Evolutionary conservation across 2,113 vertebrate species (phyloP).

Genomic region (Rhynchopsitta pachyrhyncha): DNA sequence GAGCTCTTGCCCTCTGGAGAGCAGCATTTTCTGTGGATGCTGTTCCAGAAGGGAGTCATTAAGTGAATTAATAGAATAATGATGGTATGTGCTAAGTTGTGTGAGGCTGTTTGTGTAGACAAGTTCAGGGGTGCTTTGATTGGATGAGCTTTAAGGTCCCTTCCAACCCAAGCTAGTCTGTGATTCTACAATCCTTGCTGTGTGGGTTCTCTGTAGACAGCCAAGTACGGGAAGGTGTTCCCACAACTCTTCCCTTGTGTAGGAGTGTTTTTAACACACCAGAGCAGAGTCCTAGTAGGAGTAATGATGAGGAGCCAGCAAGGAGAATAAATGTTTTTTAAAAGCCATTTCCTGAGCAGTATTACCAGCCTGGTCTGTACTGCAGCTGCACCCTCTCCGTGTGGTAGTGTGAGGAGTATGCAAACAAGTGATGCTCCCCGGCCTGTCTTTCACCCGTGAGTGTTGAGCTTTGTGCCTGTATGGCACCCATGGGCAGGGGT

Average conservation of each 20-base stretch:
- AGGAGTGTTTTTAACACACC: neutral
- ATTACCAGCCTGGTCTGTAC: neutral
- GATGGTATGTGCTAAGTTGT: neutral
- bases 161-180: neutral
- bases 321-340: neutral
- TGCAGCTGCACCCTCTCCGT: neutral
- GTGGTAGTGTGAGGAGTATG: neutral
- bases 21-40: neutral
- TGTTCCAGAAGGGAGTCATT: constrained; percentile 38
- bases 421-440: neutral
- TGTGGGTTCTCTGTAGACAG: neutral
- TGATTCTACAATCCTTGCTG: neutral
- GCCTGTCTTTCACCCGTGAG: rapidly evolving
- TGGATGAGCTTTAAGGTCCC: neutral
- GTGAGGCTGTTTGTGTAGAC: neutral
- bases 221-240: neutral
- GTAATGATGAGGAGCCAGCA: constrained; percentile 19
- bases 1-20: neutral
- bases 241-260: constrained; percentile 14
- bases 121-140: neutral
- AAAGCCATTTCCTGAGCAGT: neutral
- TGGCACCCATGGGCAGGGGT: too few species aligned
- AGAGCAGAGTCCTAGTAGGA: constrained; percentile 23
- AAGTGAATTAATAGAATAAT: neutral
- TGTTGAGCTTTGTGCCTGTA: rapidly evolving